Evolutionary conservation across 2,888 invertebrate species (phyloP).

Genomic region (Drosophila cognata): DNA sequence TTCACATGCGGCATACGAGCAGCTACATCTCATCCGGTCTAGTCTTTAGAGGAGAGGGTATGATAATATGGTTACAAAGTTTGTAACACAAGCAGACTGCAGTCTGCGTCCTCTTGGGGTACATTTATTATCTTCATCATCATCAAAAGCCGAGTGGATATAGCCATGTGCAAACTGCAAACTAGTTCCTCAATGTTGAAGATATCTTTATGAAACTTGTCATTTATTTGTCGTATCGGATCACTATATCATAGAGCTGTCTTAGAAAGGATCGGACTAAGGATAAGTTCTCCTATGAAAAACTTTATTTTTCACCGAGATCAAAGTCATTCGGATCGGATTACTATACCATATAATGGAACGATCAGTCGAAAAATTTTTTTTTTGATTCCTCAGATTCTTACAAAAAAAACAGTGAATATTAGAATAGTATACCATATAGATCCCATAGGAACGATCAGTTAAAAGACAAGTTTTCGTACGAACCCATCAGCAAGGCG

Average conservation of each 20-base stretch:
- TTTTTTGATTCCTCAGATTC: background rate
- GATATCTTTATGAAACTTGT: background rate
- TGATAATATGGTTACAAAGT: background rate
- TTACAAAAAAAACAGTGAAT: background rate
- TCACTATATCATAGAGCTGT: background rate
- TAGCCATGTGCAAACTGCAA: background rate
- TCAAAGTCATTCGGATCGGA: background rate
- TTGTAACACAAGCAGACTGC: background rate
- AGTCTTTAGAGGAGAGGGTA: background rate
- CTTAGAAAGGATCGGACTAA: background rate
- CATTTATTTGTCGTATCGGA: background rate
- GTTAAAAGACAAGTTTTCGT: background rate
- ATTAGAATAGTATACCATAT: background rate
- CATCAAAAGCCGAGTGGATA: background rate
- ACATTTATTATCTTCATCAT: background rate
- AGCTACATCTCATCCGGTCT: background rate
- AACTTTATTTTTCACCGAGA: background rate
- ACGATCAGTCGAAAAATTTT: no score
- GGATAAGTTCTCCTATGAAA: background rate
- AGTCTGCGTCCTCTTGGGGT: background rate
- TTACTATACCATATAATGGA: fast-evolving
- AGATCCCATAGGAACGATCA: background rate
- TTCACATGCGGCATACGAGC: slow-evolving; percentile 17
- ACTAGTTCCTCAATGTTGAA: background rate
- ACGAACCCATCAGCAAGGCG: no score